phyloP scores from a whole-genome alignment of 2,797 vertebrate genomes.

The Melopsittacus undulatus region DNA sequence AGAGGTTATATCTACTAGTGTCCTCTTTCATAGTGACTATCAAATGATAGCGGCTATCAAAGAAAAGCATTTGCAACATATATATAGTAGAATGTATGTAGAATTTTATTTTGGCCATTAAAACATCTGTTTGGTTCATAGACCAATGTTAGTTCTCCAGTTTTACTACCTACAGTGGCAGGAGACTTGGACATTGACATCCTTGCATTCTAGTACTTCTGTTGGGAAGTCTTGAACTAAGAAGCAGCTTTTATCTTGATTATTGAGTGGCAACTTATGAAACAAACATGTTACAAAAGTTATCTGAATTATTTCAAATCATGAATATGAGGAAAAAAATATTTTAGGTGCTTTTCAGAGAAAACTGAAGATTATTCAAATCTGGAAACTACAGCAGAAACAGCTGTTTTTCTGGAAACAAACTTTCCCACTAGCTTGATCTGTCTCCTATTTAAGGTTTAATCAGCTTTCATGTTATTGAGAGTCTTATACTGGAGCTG shows the following conservation, averaged over 20 bases:
- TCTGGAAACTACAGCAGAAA: not conserved
- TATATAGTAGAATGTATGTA: not conserved
- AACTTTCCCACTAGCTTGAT: not conserved
- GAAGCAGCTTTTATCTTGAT: not conserved
- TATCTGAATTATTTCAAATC: not conserved
- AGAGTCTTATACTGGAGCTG: not conserved
- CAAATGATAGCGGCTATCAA: not conserved
- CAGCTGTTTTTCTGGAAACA: not conserved
- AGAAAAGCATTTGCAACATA: not conserved
- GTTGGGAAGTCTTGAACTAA: not conserved
- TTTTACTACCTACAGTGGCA: not conserved
- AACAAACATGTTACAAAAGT: not conserved
- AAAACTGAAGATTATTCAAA: not conserved
- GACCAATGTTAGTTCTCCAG: rapidly evolving
- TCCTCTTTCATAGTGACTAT: not conserved
- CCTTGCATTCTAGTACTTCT: not conserved
- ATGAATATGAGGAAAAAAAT: not conserved
- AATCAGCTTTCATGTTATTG: not conserved
- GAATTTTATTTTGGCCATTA: not conserved
- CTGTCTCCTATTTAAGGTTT: not conserved
- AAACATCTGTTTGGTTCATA: not conserved
- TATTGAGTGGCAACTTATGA: not conserved
- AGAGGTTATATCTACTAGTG: not conserved
- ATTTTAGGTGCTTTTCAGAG: not conserved
- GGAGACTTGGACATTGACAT: not conserved